Percentiles rank a stretch among this genome's conserved stretches.
phyloP scores from a whole-genome alignment of 2,797 vertebrate species.

The Benthosema pterotum region DNA sequence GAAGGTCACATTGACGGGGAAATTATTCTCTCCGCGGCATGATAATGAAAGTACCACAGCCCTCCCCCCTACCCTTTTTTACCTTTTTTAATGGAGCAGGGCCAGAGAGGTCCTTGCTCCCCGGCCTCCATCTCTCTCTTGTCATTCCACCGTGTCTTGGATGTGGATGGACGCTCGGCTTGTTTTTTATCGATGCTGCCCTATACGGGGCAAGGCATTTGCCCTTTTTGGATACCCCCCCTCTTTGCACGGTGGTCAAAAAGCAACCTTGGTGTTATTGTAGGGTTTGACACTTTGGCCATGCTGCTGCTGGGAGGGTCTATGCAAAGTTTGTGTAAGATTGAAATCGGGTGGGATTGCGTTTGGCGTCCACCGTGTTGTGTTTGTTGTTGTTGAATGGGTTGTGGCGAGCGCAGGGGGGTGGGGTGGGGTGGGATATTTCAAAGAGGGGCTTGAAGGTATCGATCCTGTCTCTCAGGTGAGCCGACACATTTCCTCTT shows the following conservation, averaged over 20 bases:
- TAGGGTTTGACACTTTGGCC: no score
- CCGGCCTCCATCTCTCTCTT: slow-evolving; percentile 51
- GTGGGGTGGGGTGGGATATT: no score
- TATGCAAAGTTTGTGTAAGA: no score
- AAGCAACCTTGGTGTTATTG: no score
- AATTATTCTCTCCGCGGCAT: slow-evolving; percentile 76
- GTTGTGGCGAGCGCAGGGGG: slow-evolving; percentile 62
- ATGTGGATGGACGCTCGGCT: slow-evolving; percentile 46
- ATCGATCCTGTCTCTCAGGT: slow-evolving; percentile 61
- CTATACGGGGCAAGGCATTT: no score
- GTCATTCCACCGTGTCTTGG: slow-evolving; percentile 51
- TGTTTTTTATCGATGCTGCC: slow-evolving; percentile 62
- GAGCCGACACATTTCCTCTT: slow-evolving; percentile 54
- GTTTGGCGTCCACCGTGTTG: slow-evolving; percentile 40
- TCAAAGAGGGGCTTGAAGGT: slow-evolving; percentile 58
- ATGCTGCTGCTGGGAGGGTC: no score
- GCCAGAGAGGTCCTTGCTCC: slow-evolving; percentile 61
- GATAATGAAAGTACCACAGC: slow-evolving; percentile 60
- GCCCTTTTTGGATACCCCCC: no score
- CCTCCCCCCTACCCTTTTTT: slow-evolving; percentile 26
- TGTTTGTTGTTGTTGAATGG: slow-evolving; percentile 59
- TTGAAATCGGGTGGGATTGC: no score
- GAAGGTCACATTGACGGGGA: slow-evolving; percentile 76
- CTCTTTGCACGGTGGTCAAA: no score
- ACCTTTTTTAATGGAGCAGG: slow-evolving; percentile 31